These are phyloP conservation scores for Myiopsitta monachus DNA, from an alignment of 2,113 vertebrate species.

Conservation along the genomic window DNA sequence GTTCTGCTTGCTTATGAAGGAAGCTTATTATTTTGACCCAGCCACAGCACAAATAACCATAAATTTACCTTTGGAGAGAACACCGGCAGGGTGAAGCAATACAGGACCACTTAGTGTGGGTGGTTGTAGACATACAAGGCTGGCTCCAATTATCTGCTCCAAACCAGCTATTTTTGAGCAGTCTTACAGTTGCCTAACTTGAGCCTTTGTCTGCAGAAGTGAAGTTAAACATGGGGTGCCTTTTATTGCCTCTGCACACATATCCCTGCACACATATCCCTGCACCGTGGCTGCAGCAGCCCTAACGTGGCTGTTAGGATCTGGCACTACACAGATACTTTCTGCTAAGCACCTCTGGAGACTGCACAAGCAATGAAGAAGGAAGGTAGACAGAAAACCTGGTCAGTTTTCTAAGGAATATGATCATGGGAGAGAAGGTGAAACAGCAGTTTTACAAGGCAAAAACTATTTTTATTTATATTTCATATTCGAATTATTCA, in stretches of 20 bases:
- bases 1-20: neutral
- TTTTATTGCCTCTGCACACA: neutral
- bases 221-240: neutral
- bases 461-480: neutral
- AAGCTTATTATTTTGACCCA: neutral
- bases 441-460: neutral
- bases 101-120: neutral
- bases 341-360: neutral
- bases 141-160: neutral
- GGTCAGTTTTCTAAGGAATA: neutral
- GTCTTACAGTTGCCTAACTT: neutral
- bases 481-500: neutral
- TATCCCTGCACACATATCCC: rapidly evolving
- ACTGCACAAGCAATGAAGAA: neutral
- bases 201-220: neutral
- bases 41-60: neutral
- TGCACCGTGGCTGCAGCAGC: neutral
- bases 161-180: neutral
- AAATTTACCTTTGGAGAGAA: neutral
- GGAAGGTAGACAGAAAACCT: neutral
- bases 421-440: neutral
- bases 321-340: rapidly evolving
- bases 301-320: no score
- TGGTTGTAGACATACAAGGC: neutral
- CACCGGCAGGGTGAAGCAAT: neutral